phyloP scores from a whole-genome alignment of 35 echinoderm and acorn worm genomes.

The Apostichopus parvimensis region DNA sequence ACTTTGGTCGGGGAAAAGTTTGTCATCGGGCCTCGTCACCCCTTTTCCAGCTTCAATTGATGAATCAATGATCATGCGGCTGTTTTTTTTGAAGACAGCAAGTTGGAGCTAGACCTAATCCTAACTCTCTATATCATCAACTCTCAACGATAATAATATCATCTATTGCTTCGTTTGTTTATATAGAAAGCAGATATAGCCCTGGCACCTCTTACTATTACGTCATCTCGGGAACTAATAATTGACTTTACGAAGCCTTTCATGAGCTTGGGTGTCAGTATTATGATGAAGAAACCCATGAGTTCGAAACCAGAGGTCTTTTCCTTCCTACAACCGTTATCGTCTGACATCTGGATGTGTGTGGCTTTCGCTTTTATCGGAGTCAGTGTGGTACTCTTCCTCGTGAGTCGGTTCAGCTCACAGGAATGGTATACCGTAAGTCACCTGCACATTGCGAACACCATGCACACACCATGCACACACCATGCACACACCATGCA shows the following conservation, averaged over 20 bases:
- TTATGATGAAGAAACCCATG: slow-evolving; percentile 97
- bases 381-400: slow-evolving; percentile 90
- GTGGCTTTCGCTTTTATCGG: slow-evolving; percentile 91
- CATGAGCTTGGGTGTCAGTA: slow-evolving; percentile 94
- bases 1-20: too few species aligned
- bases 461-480: too few species aligned
- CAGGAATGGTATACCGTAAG: slow-evolving; percentile 91
- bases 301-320: slow-evolving; percentile 88
- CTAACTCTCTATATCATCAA: too few species aligned
- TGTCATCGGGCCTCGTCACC: too few species aligned
- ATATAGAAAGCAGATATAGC: slow-evolving; percentile 84
- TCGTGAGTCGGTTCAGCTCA: slow-evolving; percentile 95
- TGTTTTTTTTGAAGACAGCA: too few species aligned
- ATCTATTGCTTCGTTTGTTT: not conserved
- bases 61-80: too few species aligned
- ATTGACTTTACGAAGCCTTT: slow-evolving; percentile 95
- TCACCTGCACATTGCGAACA: not conserved
- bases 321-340: slow-evolving; percentile 93
- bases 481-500: too few species aligned
- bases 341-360: slow-evolving; percentile 91
- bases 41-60: too few species aligned
- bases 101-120: too few species aligned
- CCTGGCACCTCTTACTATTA: slow-evolving; percentile 89
- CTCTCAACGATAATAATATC: not conserved
- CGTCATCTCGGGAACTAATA: slow-evolving; percentile 73